phyloP scores from a whole-genome alignment of 2,888 invertebrate genomes.

The Hecatera dysodea region DNA sequence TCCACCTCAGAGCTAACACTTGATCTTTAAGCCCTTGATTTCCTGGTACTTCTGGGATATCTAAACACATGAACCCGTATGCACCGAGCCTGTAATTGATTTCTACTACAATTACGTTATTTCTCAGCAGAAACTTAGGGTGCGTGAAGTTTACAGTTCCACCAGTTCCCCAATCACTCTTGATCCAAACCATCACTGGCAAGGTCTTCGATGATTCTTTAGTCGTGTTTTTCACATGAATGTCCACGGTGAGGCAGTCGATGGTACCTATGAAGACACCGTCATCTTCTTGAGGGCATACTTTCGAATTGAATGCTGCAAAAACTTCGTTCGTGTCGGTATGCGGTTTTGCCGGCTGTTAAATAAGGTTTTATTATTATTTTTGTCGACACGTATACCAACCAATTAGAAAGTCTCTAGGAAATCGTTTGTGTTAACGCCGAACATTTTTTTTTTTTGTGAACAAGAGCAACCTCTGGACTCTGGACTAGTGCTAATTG shows the following conservation, averaged over 20 bases:
- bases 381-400: not conserved
- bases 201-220: not conserved
- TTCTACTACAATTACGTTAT: not conserved
- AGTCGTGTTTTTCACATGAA: not conserved
- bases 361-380: not conserved
- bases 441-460: too few relatives aligned
- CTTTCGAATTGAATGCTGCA: not conserved
- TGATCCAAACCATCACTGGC: not conserved
- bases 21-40: constrained; percentile 2
- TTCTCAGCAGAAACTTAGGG: not conserved
- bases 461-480: too few relatives aligned
- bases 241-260: not conserved
- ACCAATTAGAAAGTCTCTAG: too few relatives aligned
- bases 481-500: too few relatives aligned
- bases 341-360: not conserved
- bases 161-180: not conserved
- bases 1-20: not conserved
- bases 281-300: not conserved
- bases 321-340: not conserved
- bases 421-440: too few relatives aligned
- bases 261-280: not conserved
- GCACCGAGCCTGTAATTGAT: not conserved
- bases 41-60: not conserved
- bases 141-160: not conserved
- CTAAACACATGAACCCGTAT: not conserved